These are phyloP conservation scores for Apostichopus japonicus DNA, from an alignment of 35 echinoderm and acorn worm genomes.

Conservation along the genomic window DNA sequence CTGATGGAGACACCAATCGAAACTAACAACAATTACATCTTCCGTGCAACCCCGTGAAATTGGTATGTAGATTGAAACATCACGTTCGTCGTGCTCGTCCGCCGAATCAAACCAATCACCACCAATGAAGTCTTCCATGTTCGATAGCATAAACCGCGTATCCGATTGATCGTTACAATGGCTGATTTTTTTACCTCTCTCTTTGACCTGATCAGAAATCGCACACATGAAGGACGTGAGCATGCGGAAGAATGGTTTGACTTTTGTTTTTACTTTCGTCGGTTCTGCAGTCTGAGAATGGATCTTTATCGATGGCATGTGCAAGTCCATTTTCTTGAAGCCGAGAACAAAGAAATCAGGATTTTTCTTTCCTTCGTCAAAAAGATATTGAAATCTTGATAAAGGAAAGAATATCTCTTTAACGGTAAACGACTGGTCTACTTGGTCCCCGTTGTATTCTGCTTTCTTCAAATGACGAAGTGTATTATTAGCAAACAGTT, in stretches of 20 bases:
- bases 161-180: background rate
- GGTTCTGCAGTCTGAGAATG: background rate
- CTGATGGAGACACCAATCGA: no score
- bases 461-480: background rate
- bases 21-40: no score
- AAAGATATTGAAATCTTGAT: background rate
- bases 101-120: background rate
- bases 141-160: background rate
- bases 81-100: background rate
- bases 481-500: background rate
- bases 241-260: background rate
- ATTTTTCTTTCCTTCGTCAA: background rate
- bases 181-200: no score
- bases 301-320: background rate
- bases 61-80: background rate
- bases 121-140: background rate
- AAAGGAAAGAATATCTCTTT: background rate
- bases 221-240: background rate
- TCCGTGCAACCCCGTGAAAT: background rate
- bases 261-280: background rate
- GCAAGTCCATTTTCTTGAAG: background rate
- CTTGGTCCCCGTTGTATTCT: background rate
- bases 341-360: background rate
- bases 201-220: background rate
- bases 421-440: background rate